Base-by-base conservation (phyloP, 2,113 vertebrate genomes). In the Antigone vipio region DNA sequence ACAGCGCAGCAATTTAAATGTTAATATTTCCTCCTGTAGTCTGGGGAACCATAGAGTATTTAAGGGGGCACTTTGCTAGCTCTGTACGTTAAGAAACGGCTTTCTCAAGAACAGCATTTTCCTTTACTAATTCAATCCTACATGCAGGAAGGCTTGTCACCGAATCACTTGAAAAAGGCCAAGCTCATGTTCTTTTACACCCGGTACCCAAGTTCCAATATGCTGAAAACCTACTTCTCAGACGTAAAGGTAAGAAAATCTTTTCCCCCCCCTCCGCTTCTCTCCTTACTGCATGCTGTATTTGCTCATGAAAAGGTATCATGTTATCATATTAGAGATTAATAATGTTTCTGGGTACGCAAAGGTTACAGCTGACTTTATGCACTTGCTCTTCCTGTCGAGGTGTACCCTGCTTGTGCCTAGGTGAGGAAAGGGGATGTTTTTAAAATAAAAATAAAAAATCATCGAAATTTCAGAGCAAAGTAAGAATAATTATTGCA, bases 131-230 rank as follows among this genome's bases (percentile, higher is more conserved):
- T 92, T 96, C 97, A 96, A 72, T 98, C 98, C 97, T 97, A 98
- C 98, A 98, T 98, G 98, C 99, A 99, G 98, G 99, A 99, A 97
- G 99, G 99, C 86, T 96, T 99, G 95, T 99, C 99, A 93, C 99
- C 99, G 50, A 99, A 99, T 98, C 99, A 99, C 98, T 98, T 99
- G 98, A 99, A 99, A 98, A 99, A 99, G 97, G 99, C 99, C 97
- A 99, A 99, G 98, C 98, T 99, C 96, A 99, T 99, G 99, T 99
- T 99, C 98, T 99, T 99, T 98, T 99, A 99, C 97, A 99, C 99
- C 63, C 99, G 99, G 94, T 99, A 99, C 96, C 99, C 99, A 79
- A 99, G 99, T 96, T 99, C 99, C 98, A 99, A 99, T 98, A 99
- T 99, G 99, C 99, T 99, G 97, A 99, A 99, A 98, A 99, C 99